A percentile compares a stretch with the other conserved stretches of the same genome.
These are phyloP conservation scores for Aquatica leii DNA, from an alignment of 2,888 invertebrate genomes.

Conservation along the genomic window DNA sequence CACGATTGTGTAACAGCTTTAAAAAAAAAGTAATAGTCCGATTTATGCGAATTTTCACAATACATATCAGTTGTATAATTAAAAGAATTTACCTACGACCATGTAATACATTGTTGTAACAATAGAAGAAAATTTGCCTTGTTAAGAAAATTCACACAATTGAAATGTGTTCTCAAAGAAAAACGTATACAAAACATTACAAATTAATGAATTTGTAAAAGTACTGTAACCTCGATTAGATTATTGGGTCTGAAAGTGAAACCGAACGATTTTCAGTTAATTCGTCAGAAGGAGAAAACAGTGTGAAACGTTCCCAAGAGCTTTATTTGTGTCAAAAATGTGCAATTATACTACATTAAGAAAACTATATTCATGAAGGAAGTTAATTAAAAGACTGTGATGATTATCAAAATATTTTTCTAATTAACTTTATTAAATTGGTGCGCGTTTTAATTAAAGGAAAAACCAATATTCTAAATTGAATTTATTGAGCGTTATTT, in stretches of 20 bases:
- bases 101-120: conserved; percentile 1
- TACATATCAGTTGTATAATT: too few species aligned
- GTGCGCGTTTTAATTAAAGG: background rate
- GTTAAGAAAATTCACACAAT: conserved; percentile 24
- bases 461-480: conserved; percentile 21
- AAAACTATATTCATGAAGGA: conserved; percentile 38
- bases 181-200: background rate
- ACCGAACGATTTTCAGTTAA: conserved; percentile 23
- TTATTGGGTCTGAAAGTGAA: conserved; percentile 39
- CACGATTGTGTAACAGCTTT: too few species aligned
- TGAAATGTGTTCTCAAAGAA: conserved; percentile 25
- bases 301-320: conserved; percentile 43
- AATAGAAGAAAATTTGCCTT: conserved; percentile 18
- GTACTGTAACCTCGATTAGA: background rate
- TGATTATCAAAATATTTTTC: conserved; percentile 31
- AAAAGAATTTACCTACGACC: background rate
- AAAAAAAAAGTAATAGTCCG: background rate
- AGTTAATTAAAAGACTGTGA: conserved; percentile 31
- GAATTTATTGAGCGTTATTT: conserved; percentile 2
- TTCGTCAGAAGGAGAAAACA: conserved; percentile 40
- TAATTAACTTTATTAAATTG: conserved; percentile 24
- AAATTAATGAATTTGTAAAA: background rate
- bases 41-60: too few species aligned
- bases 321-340: conserved; percentile 45
- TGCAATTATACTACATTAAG: conserved; percentile 48